These are phyloP conservation scores for Melinopterus prodromus DNA, from an alignment of 2,888 invertebrate genomes.

Conservation along the genomic window DNA sequence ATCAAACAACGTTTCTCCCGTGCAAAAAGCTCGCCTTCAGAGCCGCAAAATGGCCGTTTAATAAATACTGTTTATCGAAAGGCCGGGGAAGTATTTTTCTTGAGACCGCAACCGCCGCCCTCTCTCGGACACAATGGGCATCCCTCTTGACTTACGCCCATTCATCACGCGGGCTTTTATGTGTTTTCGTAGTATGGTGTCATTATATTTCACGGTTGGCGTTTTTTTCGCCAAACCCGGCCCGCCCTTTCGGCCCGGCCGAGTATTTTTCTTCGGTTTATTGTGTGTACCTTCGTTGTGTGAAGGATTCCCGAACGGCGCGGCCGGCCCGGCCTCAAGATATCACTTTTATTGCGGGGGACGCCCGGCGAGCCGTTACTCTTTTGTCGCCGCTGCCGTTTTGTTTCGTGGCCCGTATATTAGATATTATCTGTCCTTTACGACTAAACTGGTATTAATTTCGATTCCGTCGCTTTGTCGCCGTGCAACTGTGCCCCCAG, in stretches of 20 bases:
- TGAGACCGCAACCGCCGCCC: constrained; percentile 4
- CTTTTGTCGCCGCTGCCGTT: neutral
- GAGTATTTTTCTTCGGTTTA: constrained; percentile 19
- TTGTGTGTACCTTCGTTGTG: constrained; percentile 20
- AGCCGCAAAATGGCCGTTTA: neutral
- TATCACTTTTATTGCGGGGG: neutral
- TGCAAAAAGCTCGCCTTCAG: no score
- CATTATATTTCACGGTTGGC: constrained; percentile 23
- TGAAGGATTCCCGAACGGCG: neutral
- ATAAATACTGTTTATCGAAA: constrained; percentile 7
- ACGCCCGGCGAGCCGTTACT: neutral
- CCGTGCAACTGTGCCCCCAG: neutral
- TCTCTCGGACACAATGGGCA: constrained; percentile 19
- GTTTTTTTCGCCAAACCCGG: constrained; percentile 6
- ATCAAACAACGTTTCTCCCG: no score
- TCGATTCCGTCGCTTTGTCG: neutral
- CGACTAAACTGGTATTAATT: neutral
- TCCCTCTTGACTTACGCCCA: constrained; percentile 23
- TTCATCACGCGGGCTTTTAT: constrained; percentile 22
- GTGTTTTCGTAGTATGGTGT: constrained; percentile 26
- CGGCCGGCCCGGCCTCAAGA: neutral
- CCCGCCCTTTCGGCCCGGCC: neutral
- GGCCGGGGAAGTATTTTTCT: constrained; percentile 16
- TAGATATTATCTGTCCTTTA: constrained; percentile 4
- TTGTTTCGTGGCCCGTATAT: neutral